Evolutionary conservation across 2,797 vertebrate genomes (phyloP).

Genomic region (Phalanger gymnotis): DNA sequence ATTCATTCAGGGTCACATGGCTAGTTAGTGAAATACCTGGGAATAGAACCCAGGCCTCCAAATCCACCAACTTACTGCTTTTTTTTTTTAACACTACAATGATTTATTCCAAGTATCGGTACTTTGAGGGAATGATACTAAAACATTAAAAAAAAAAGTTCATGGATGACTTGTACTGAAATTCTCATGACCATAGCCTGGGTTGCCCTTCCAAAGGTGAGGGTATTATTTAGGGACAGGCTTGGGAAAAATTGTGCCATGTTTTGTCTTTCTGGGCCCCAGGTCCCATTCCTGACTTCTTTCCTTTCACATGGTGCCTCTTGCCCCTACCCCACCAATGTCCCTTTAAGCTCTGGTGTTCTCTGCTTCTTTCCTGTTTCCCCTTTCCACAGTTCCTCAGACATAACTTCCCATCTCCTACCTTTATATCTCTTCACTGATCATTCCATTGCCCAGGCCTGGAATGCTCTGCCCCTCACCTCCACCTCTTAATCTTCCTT

Average conservation of each 20-base stretch:
- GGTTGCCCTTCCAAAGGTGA: not conserved
- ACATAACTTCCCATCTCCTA: not conserved
- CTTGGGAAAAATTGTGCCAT: not conserved
- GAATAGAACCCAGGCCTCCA: not conserved
- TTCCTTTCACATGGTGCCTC: not conserved
- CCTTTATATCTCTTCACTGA: not conserved
- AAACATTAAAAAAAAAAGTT: conserved; percentile 5
- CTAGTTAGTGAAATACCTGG: not conserved
- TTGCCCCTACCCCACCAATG: not conserved
- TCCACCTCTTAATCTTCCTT: not conserved
- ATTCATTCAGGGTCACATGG: not conserved
- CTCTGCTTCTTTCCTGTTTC: not conserved
- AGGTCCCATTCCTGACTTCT: not conserved
- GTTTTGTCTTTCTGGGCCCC: not conserved
- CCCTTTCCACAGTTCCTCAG: not conserved
- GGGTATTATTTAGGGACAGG: not conserved
- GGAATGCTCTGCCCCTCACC: not conserved
- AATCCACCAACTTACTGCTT: not conserved
- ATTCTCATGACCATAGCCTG: not conserved
- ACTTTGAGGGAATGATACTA: not conserved
- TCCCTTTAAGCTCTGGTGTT: not conserved
- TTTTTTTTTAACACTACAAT: not conserved
- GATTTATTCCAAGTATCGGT: not conserved
- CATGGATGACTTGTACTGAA: not conserved
- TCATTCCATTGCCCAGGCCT: not conserved